Evolutionary conservation across 2,113 vertebrate genomes (phyloP), one percentile per base, ranked within the genome.

Genomic region (Pogona vitticeps): DNA sequence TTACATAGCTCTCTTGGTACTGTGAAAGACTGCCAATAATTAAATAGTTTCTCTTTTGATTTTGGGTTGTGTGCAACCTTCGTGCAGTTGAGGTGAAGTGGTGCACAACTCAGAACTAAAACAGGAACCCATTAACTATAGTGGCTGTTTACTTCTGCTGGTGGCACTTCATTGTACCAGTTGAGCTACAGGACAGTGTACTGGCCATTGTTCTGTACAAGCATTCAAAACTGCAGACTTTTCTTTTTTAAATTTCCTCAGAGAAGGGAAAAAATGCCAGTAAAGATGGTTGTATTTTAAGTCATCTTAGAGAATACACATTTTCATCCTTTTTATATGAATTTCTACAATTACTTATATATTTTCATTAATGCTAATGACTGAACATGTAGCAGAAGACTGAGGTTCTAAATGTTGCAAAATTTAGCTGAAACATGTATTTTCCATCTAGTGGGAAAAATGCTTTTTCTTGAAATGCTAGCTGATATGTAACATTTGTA

Each of bases 281-380:
- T 56, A 33, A 77, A 77, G 12, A 31, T 67, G 42, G 20, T 23
- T 36, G 23, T 61, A 17, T 75, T 38, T 85, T 78, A 28, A 36
- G 36, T 31, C 21, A 56, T 13, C 33, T 71, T 18, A 89, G n/a
- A n/a, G n/a, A n/a, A n/a, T n/a, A n/a, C n/a, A n/a, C 40, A 85
- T 31, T 7, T 89, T 83, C 3, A 61, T 85, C 86, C 70, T 79
- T 36, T 61, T 75, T 81, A 3, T 56, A 6, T 91, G n/a, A 10
- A 46, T 91, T 33, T 76, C 40, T 89, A 85, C 28, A 93, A 90
- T 92, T 75, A n/a, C 42, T 59, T 86, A 6, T 79, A 58, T n/a
- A 2, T 9, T 26, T 38, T 28, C 65, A n/a, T 42, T 59, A 73
- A 52, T 26, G 2, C 14, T 28, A 6, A 3, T 71, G 17, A 36